Evolutionary conservation across 2,797 vertebrate genomes (phyloP), one percentile per base, ranked within the genome.

Genomic region (Gallinago stenura): DNA sequence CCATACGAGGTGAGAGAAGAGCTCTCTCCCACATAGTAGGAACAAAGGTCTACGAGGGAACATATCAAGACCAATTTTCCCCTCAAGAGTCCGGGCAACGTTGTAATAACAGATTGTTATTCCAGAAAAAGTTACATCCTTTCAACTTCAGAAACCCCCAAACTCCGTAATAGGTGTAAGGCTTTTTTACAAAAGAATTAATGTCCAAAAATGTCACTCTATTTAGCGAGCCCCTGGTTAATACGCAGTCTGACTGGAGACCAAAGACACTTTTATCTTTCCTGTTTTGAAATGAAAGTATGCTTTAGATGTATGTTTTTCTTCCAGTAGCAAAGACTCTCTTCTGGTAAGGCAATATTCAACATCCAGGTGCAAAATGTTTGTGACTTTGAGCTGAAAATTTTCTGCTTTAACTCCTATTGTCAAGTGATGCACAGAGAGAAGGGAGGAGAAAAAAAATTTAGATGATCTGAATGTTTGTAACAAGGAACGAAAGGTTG

Each of bases 391-490:
- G 46, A 71, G 31, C 17, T 50, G 22, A n/a, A 54, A 30, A 17
- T 9, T 58, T 76, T 54, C 46, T 30, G 7, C 9, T 50, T 45
- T 1, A 0, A 18, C 33, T 69, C 28, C 20, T 17, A 15, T 69
- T 58, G 45, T 6, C 0, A 0, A 37, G 45, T 1, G 4, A 48
- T 12, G 7, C 12, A 28, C 11, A 64, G 51, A 26, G 20, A 3
- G 25, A 83, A 37, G 25, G 26, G 28, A 62, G 46, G 9, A 51
- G 30, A 68, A 72, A 10, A 2, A 33, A 17, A 31, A 54, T 54
- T 82, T 33, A 53, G 9, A 33, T 33, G 22, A 58, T 21, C 26
- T n/a, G 35, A 48, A 8, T 16, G 19, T 72, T 73, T 37, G 31
- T 43, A 79, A 37, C 9, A 37, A 37, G 28, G 15, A 54, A 43